phyloP scores from a whole-genome alignment of 2,888 invertebrate genomes.

The Philereme vetulata region DNA sequence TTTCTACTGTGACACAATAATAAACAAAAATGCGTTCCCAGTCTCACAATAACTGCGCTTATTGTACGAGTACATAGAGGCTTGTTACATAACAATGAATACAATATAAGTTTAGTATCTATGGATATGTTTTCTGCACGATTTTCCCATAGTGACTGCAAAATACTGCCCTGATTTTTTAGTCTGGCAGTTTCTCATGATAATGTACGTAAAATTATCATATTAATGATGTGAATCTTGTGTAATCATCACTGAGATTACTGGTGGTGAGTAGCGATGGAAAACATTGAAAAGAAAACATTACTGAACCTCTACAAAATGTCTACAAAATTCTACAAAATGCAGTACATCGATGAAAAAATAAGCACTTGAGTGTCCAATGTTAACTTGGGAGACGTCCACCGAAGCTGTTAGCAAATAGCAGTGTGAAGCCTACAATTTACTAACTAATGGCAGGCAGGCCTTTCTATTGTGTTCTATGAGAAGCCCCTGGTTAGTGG shows the following conservation, averaged over 20 bases:
- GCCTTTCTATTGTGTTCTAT: constrained; percentile 1
- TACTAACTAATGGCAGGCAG: background rate
- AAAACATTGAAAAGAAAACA: no score
- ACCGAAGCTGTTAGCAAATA: no score
- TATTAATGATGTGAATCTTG: background rate
- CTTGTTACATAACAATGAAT: constrained; percentile 9
- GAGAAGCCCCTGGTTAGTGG: background rate
- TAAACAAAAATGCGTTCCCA: constrained; percentile 12
- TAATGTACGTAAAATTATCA: background rate
- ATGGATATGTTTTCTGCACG: background rate
- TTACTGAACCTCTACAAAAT: no score
- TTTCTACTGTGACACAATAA: constrained; percentile 15
- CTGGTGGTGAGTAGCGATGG: no score
- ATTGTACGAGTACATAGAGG: background rate
- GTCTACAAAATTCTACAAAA: no score
- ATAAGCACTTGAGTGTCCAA: no score
- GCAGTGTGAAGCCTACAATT: background rate
- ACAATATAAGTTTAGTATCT: constrained; percentile 1
- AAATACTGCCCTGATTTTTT: constrained; percentile 1
- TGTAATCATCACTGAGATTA: background rate
- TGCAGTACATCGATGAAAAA: no score
- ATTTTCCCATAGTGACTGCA: constrained; percentile 1
- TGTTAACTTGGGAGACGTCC: no score
- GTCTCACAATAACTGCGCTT: constrained; percentile 4
- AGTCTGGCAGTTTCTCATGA: background rate